Percentiles rank a stretch among this genome's conserved stretches.
Conservation (phyloP, 2,113 vertebrate genomes). For the Ochotona curzoniae region DNA sequence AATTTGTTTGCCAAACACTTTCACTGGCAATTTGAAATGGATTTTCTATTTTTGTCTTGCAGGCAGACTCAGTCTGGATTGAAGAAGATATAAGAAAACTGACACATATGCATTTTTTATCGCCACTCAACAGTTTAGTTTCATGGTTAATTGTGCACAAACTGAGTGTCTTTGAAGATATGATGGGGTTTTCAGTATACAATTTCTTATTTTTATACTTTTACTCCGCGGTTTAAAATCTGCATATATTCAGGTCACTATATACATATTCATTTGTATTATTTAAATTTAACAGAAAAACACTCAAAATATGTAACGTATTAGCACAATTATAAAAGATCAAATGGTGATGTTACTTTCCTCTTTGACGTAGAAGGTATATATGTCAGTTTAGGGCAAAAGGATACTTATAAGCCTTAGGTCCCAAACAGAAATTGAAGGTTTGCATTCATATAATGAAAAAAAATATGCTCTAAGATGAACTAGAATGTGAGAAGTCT, state of each 20-base stretch:
- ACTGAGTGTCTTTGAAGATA: not conserved
- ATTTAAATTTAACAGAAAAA: conserved; percentile 10
- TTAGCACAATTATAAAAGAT: not conserved
- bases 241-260: not conserved
- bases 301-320: not conserved
- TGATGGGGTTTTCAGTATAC: not conserved
- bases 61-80: not conserved
- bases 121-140: conserved; percentile 32
- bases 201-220: not conserved
- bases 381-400: not conserved
- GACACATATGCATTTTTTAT: conserved; percentile 16
- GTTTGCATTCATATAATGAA: not conserved
- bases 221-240: not conserved
- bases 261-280: not conserved
- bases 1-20: conserved; percentile 77
- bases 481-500: not conserved
- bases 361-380: not conserved
- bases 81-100: conserved; percentile 17
- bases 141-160: conserved; percentile 33
- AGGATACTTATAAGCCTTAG: not conserved
- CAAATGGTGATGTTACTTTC: not conserved
- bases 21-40: conserved; percentile 59
- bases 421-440: not conserved
- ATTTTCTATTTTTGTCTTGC: conserved; percentile 58
- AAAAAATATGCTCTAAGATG: not conserved